These are phyloP conservation scores for Gallinago paraguaiae DNA, from an alignment of 2,113 vertebrate species.

Conservation along the genomic window DNA sequence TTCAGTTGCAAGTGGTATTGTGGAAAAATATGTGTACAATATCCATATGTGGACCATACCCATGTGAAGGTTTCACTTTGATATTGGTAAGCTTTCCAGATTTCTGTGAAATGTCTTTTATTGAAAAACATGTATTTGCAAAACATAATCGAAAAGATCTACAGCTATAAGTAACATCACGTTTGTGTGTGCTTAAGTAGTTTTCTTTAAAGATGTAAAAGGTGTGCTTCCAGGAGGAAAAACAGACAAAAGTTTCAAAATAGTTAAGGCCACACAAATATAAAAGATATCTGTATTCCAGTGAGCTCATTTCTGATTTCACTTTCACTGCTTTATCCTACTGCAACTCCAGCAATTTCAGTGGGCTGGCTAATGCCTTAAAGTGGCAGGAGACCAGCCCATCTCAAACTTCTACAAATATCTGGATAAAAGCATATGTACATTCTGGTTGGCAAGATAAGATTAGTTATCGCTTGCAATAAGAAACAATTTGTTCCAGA, in stretches of 20 bases:
- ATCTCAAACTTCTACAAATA: not conserved
- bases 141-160: not conserved
- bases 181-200: not conserved
- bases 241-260: not conserved
- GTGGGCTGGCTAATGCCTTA: not conserved
- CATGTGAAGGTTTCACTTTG: not conserved
- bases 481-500: conserved; percentile 9
- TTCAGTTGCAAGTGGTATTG: not conserved
- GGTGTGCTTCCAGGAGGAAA: not conserved
- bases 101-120: not conserved
- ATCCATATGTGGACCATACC: too few species aligned
- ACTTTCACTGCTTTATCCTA: not conserved
- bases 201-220: not conserved
- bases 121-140: not conserved
- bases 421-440: not conserved
- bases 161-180: not conserved
- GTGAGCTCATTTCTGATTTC: not conserved
- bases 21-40: not conserved
- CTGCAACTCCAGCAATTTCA: not conserved
- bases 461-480: not conserved
- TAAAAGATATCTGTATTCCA: not conserved
- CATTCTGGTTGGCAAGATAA: not conserved
- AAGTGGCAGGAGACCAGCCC: not conserved
- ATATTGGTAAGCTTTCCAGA: not conserved
- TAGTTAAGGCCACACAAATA: not conserved